These are phyloP conservation scores for Andricus curvator DNA, from an alignment of 2,888 invertebrate genomes.

Conservation along the genomic window DNA sequence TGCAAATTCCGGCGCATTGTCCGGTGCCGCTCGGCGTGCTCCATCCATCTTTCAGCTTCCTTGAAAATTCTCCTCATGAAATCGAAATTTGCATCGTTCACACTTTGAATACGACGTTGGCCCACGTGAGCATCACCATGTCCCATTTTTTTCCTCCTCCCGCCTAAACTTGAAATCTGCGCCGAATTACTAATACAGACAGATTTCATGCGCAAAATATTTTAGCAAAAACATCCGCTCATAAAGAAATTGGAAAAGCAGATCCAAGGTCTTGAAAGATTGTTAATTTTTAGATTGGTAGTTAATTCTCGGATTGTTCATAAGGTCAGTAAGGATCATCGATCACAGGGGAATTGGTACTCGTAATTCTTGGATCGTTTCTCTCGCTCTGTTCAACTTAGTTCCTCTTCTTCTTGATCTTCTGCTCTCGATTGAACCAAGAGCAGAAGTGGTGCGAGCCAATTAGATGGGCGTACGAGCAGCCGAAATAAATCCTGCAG, in stretches of 20 bases:
- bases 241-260: not conserved
- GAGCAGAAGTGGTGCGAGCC: conserved; percentile 56
- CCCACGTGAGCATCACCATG: conserved; percentile 12
- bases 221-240: not conserved
- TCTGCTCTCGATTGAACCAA: conserved; percentile 32
- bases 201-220: not conserved
- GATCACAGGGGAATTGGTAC: conserved; percentile 37
- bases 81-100: conserved; percentile 70
- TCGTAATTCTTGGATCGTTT: conserved; percentile 30
- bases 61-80: conserved; percentile 71
- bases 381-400: conserved; percentile 10
- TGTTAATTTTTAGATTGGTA: conserved; percentile 36
- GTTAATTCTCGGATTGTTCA: conserved; percentile 25
- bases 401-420: conserved; percentile 20
- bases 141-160: conserved; percentile 8
- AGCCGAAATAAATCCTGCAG: conserved; percentile 61
- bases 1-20: conserved; percentile 72
- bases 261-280: conserved; percentile 2
- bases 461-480: conserved; percentile 62
- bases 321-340: conserved; percentile 39
- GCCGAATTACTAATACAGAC: conserved; percentile 2
- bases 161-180: conserved; percentile 5
- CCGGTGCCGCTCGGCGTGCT: conserved; percentile 63
- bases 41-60: conserved; percentile 70
- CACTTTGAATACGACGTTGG: conserved; percentile 62